Base-by-base conservation (phyloP, 2,888 invertebrate genomes). In the Lasioglossum malachurum region DNA sequence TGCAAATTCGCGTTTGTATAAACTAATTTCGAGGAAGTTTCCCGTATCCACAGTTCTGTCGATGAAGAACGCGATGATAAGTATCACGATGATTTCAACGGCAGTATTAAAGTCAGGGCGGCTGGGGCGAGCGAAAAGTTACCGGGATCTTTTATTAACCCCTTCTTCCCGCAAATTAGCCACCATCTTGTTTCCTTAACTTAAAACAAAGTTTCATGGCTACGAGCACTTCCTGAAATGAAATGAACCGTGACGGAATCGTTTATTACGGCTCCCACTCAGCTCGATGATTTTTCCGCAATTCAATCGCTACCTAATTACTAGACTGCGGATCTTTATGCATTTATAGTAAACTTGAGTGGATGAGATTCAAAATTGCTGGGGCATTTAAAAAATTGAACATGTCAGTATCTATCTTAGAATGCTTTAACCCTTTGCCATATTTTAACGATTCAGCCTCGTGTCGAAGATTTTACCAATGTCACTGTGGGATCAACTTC, bases 111-210 rank as follows among this genome's bases (percentile, higher is more conserved):
- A 64, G 7, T 31, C 14, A 4, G 27, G 16, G 2, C 14, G 16
- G 27, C 31, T 0, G 4, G 5, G 31, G 27, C 7, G n/a, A 31
- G 64, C 64, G 0, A 64, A 16, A 64, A 64, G 16, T 31, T 64
- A 7, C 64, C 31, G 38, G 23, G 23, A 67, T 35, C 35, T 38
- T 69, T 69, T 69, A 69, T 38, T 38, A 69, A 69, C 31, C 35
- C 35, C 19, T 35, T 67, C 67, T 35, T 35, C 19, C 35, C n/a
- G 38, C 69, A 35, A n/a, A 38, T 69, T 38, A 4, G 38, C 19
- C 69, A 38, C 69, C 35, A 41, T 69, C 38, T 69, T 69, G 69
- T 41, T 69, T 69, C 69, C 69, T n/a, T 12, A 38, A 38, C 12
- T 41, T n/a, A n/a, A 69, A 69, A 12, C 23, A 69, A 69, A 69